Conservation (phyloP, 37 sponge, comb jelly and placozoan species). For the Spongilla lacustris region DNA sequence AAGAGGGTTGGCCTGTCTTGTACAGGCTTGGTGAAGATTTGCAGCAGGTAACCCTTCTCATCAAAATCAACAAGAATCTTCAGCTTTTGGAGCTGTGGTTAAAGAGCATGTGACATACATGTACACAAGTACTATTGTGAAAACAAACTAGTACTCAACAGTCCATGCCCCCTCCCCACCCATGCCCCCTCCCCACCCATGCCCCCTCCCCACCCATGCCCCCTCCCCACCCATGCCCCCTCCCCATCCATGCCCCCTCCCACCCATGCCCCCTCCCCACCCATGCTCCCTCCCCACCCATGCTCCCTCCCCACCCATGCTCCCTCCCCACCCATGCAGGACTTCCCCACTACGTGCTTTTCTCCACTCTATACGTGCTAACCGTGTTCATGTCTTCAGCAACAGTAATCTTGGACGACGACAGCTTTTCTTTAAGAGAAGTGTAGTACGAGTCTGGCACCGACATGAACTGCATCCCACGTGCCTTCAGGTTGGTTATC, state of each 20-base stretch:
- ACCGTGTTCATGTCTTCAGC: conserved; percentile 73
- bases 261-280: too few relatives aligned
- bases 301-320: too few relatives aligned
- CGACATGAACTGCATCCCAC: conserved; percentile 89
- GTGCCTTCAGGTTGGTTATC: conserved; percentile 79
- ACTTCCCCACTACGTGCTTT: neutral
- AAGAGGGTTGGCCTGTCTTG: conserved; percentile 98
- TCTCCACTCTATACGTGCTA: conserved; percentile 1
- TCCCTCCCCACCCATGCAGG: neutral
- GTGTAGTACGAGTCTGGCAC: conserved; percentile 92
- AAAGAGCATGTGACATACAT: neutral
- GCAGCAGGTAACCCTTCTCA: conserved; percentile 97
- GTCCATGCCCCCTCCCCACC: too few relatives aligned
- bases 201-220: too few relatives aligned
- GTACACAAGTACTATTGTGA: neutral
- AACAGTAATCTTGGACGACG: conserved; percentile 82
- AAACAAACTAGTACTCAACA: too few relatives aligned
- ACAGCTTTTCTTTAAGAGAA: conserved; percentile 82
- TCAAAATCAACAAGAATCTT: conserved; percentile 97
- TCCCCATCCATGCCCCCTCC: too few relatives aligned
- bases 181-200: too few relatives aligned
- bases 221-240: neutral
- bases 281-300: too few relatives aligned
- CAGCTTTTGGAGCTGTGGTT: conserved; percentile 83
- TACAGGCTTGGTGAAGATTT: conserved; percentile 97